Evolutionary conservation across 2,797 vertebrate genomes (phyloP), one percentile per base, ranked within the genome.

Genomic region (Varecia variegata): DNA sequence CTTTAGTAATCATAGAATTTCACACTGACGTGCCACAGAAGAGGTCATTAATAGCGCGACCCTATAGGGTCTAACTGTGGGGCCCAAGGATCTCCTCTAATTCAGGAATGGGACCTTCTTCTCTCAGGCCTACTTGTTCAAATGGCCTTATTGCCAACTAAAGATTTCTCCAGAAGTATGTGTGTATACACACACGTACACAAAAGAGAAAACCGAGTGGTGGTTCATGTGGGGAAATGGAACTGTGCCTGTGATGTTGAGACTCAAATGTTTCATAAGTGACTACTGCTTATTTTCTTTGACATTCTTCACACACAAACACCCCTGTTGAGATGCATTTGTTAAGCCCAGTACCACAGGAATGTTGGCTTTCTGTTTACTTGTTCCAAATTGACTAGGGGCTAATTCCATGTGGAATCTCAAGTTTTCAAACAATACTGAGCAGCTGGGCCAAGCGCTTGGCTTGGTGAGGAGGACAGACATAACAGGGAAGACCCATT

Each of bases 221-320:
- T 52, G 58, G 54, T 11, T 54, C 67, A 38, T 18, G 38, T n/a
- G n/a, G 32, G 23, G 12, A 62, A 65, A 35, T 38, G 14, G 32
- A 90, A 56, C 1, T 27, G 18, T 13, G 38, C 21, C 67, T 73
- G 9, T 84, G 62, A 73, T 54, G 43, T n/a, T 65, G 27, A 60
- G 25, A 27, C 4, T n/a, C 43, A 70, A 88, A 15, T 71, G 50
- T 95, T 93, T 95, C 70, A 43, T 96, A 95, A 96, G 93, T 86
- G n/a, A 95, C 32, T 5, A n/a, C 32, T 77, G 20, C 54, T 96
- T 62, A 87, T 71, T 97, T 97, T 70, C 96, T 98, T 97, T 82
- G 71, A 5, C 65, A 11, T 93, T 96, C 85, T 95, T 88, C 45
- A 56, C 47, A 76, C 40, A 25, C 12, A 93, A 92, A 90, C 62